phyloP scores from a whole-genome alignment of 2,113 vertebrate species.

The Pogonocichla stellata region DNA sequence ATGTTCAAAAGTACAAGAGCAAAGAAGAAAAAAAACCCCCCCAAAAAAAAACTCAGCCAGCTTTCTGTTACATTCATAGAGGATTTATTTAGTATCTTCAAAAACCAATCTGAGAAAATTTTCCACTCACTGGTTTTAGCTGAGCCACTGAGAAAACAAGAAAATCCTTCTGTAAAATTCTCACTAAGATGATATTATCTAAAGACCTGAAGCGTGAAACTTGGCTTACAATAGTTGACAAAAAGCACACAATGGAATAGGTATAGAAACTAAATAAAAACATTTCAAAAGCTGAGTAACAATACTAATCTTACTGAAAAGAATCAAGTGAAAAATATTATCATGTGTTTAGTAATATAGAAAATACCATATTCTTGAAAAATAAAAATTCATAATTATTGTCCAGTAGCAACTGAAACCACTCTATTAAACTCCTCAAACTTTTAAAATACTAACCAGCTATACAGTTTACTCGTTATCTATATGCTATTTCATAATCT shows the following conservation, averaged over 20 bases:
- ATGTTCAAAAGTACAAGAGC: slow-evolving; percentile 67
- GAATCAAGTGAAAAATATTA: slow-evolving; percentile 16
- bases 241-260: slow-evolving; percentile 61
- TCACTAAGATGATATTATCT: slow-evolving; percentile 89
- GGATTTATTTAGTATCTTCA: slow-evolving; percentile 87
- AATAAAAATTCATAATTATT: not conserved
- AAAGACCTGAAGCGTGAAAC: slow-evolving; percentile 86
- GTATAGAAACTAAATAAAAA: slow-evolving; percentile 71
- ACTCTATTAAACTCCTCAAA: not conserved
- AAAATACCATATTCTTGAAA: slow-evolving; percentile 1
- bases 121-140: slow-evolving; percentile 89
- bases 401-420: not conserved
- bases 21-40: slow-evolving; percentile 6
- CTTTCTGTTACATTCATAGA: slow-evolving; percentile 79
- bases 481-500: not conserved
- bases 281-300: slow-evolving; percentile 38
- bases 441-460: not conserved
- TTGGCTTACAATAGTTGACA: slow-evolving; percentile 74
- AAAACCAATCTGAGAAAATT: slow-evolving; percentile 92
- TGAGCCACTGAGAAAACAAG: slow-evolving; percentile 83
- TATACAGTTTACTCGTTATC: not conserved
- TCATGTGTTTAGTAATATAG: slow-evolving; percentile 26
- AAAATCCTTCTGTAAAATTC: slow-evolving; percentile 85
- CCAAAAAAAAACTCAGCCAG: slow-evolving; percentile 55
- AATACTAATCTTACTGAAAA: slow-evolving; percentile 52